Evolutionary conservation across 2,113 vertebrate genomes (phyloP), one percentile per base, ranked within the genome.

Genomic region (Plecotus auritus): DNA sequence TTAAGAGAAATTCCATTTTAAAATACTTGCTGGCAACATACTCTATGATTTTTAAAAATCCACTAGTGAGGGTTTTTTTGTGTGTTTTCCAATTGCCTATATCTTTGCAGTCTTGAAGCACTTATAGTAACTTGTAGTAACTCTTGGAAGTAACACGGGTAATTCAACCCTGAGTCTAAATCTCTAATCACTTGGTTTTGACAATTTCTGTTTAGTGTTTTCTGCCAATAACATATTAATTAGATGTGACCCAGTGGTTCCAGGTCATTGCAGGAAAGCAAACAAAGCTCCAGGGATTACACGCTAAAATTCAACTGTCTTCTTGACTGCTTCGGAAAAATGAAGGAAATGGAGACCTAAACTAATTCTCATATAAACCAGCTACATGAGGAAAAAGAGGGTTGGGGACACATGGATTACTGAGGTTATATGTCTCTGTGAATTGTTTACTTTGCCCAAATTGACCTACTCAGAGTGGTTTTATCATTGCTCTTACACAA

Each of bases 161-260:
- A 66, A 89, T 97, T 94, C 92, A 94, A 67, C 3, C 3, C 66
- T 67, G 9, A 49, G 49, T 93, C 54, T 66, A 70, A 88, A 89
- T 61, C 35, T 90, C 64, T 81, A 47, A 82, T 96, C 26, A 59
- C 26, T 81, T 92, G 32, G 23, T 95, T 97, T 83, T 94, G 83
- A 92, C 66, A 86, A 85, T 70, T 95, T 96, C 47, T 91, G 26
- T 90, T 90, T 88, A 88, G 42, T 66, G 51, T 49, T 20, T 93
- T 90, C 85, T 95, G 77, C 85, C 81, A 93, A 90, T 54, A 93
- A 66, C 20, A 8, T 87, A 93, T 93, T 91, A 95, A 94, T 85
- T 95, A 94, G 70, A 89, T 85, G 86, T 92, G 70, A 84, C 77
- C 40, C 74, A 70, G 30, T 72, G 35, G 67, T 78, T 96, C 35